These are phyloP conservation scores for Trogon surrucura DNA, from an alignment of 2,113 vertebrate species.

Conservation along the genomic window DNA sequence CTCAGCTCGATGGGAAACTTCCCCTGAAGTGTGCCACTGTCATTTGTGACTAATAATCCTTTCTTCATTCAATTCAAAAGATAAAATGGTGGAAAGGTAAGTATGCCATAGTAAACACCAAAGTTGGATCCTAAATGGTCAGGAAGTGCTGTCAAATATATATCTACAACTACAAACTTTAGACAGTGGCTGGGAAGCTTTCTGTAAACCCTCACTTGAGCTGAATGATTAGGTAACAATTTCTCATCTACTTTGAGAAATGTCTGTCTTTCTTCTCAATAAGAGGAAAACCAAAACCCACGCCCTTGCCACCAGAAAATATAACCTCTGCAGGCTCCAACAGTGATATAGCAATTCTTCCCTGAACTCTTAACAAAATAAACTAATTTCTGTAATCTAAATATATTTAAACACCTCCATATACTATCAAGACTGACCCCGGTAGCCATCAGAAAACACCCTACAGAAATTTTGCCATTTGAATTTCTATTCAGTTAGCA, in stretches of 20 bases:
- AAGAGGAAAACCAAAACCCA: not conserved
- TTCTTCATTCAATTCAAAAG: not conserved
- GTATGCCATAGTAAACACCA: not conserved
- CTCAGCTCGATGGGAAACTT: not conserved
- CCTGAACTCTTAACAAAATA: not conserved
- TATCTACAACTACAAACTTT: not conserved
- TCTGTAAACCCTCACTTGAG: not conserved
- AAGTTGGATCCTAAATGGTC: not conserved
- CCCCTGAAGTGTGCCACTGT: not conserved
- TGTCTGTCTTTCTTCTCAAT: not conserved
- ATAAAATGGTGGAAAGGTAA: not conserved
- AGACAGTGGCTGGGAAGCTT: not conserved
- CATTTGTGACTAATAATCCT: not conserved
- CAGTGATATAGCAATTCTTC: not conserved
- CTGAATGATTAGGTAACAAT: not conserved
- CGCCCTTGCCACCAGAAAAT: not conserved
- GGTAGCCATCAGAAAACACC: not conserved
- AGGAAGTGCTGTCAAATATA: not conserved
- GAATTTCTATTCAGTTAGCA: not conserved
- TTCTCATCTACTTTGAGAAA: not conserved
- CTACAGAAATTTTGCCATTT: not conserved
- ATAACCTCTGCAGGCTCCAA: not conserved
- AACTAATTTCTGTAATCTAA: not conserved
- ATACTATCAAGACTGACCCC: not conserved
- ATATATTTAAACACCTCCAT: not conserved